Base-by-base conservation (phyloP, 2,797 vertebrate genomes). In the Momotus momota region DNA sequence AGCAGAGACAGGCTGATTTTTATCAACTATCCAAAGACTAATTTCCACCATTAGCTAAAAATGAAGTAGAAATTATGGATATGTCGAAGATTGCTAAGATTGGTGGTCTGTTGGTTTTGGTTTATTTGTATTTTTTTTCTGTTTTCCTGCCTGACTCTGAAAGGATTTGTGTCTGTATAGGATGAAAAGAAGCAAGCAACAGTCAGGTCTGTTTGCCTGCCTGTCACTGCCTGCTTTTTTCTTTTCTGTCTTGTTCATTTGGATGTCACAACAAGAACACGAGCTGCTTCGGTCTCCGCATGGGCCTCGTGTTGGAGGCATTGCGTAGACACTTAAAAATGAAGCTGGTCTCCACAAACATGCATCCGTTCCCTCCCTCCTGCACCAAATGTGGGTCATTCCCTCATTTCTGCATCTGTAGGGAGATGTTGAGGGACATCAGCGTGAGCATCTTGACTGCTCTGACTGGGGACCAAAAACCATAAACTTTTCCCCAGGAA, bases 21-120 rank as follows among this genome's bases (percentile, higher is more conserved):
- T 98, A 98, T 98, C 98, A 98, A 96, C 96, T 96, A 83, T 89
- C 95, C 91, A 66, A 97, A 98, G 97, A 98, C 95, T 97, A 95
- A 98, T 98, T 98, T 97, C 97, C 92, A 97, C 95, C 81, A 96
- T 97, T 97, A 97, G 96, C 93, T 93, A 97, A 96, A 97, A 98
- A 96, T 88, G 46, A 97, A 97, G 95, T 93, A 91, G 86, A 92
- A 97, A 97, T 97, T 96, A 97, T 48, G 93, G 92, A 46, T 95
- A 90, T 84, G 81, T 97, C 81, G 9, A 93, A 96, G 89, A 96
- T 95, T 81, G 16, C 78, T 29, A 18, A 88, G 90, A 86, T 93
- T 67, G 46, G 85, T 93, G 35, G 45, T 60, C 62, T 81, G 13
- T 40, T 90, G 46, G 29, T 64, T 85, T 96, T 87, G 88, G 95